Percentiles rank a stretch among this genome's conserved stretches.
Conservation (phyloP, 2,888 invertebrate species). For the Myathropa florea region DNA sequence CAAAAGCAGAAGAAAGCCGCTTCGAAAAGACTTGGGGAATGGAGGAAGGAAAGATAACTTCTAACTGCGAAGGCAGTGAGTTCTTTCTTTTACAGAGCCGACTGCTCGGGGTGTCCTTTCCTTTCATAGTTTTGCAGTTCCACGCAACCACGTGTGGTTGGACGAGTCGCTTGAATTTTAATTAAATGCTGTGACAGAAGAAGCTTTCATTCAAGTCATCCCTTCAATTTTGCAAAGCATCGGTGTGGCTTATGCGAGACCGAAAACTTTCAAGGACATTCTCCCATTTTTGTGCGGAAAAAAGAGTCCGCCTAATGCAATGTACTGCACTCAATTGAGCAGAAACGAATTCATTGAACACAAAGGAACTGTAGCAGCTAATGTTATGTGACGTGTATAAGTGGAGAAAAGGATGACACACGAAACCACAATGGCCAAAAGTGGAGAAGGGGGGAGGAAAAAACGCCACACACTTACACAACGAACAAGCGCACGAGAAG, state of each 20-base stretch:
- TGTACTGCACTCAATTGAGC: conserved; percentile 63
- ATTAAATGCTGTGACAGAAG: conserved; percentile 50
- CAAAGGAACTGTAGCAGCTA: conserved; percentile 21
- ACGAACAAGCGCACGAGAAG: not conserved
- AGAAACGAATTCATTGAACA: conserved; percentile 64
- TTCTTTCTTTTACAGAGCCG: not conserved
- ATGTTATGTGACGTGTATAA: conserved; percentile 15
- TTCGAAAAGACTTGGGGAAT: not conserved
- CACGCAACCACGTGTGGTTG: conserved; percentile 30
- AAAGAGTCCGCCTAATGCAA: conserved; percentile 36
- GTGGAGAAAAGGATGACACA: conserved; percentile 31
- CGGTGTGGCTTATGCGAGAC: not conserved
- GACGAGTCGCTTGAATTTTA: conserved; percentile 55
- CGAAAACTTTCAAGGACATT: conserved; percentile 51
- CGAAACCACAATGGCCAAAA: conserved; percentile 22
- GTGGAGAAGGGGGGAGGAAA: not conserved
- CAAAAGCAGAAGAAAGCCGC: not conserved
- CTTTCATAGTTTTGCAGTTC: conserved; percentile 39
- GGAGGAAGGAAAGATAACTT: not conserved
- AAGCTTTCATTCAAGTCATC: not conserved
- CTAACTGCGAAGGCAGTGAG: not conserved
- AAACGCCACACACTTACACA: not conserved
- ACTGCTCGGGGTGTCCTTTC: not conserved
- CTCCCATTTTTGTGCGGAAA: conserved; percentile 8
- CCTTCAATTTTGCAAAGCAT: not conserved